Base-by-base conservation (phyloP, 2,113 vertebrate species). In the Austrofundulus limnaeus region DNA sequence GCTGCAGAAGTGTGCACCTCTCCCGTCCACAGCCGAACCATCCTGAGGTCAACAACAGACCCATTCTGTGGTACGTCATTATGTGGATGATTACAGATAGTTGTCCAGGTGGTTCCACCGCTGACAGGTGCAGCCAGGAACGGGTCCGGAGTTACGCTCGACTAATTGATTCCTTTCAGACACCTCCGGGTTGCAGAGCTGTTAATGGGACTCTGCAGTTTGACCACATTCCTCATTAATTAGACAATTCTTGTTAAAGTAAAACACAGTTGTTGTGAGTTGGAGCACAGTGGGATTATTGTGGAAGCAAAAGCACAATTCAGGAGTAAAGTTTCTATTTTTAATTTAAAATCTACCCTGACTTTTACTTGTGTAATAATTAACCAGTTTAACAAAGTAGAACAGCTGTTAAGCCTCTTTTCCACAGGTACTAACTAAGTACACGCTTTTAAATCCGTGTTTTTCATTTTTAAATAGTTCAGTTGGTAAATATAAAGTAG, bases 1-100 rank as follows among this genome's bases (percentile, higher is more conserved):
- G 75, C 71, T 87, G 17, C 82, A 85, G 49, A 79, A 86, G 78
- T 72, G 13, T 17, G 11, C 72, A 75, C 11, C 43, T 17, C 78
- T 49, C 38, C 52, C 20, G 20, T 23, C 5, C 34, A 50, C 68
- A 28, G 23, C 17, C 9, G 6, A 69, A 51, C 65, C 1, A 16
- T 46, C 50, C 45, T 47, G 11, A 42, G 13, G 16, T 61, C 39
- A 53, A 25, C 11, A 16, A 25, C 41, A 42, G 4, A 42, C 14
- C 41, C 4, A 24, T 55, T 59, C 53, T 38, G 2, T 24, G 0
- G 5, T 46, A 55, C 31, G 38, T 67, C 21, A 16, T 73, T 34
- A 31, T 54, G 28, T 39, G 45, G 17, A 63, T 69, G 21, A 67
- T 34, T 46, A 28, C 4, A 21, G 24, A 53, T 19, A 48, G 23